Evolutionary conservation across 2,113 vertebrate species (phyloP), one percentile per base, ranked within the genome.

Genomic region (Lampris incognitus): DNA sequence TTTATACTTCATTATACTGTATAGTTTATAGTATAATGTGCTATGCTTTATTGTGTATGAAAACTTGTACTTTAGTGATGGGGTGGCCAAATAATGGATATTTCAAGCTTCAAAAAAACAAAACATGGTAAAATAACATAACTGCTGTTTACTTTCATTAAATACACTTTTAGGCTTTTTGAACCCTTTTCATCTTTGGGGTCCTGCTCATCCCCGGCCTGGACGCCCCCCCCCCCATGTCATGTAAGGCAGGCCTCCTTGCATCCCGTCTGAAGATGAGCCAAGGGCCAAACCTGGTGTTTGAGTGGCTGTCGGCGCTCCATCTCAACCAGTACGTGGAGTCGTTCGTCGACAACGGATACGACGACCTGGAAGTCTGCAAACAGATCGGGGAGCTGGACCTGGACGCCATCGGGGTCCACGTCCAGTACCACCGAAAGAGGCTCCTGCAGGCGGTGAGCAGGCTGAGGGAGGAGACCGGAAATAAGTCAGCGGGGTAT

Each of bases 301-400:
- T 96, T 72, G 96, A 98, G 91, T 99, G 98, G 98, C 95, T 99
- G 67, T 95, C 92, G 57, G 94, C 95, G 84, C 94, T 99, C 69
- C 95, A 97, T 82, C 94, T 99, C 54, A 81, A 94, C 36, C 97
- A 97, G 86, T 99, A 99, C 59, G 94, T 95, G 2, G 97, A 99
- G 87, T 93, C 97, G 1, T 99, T 99, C 88, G 92, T 99, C 51
- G 98, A 99, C 66, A 99, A 99, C 66, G 98, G 97, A 37, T 99
- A 99, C 61, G 98, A 99, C 63, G 98, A 99, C 77, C 82, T 99
- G 93, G 98, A 99, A 87, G 98, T 99, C 4, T 99, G 98, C 83
- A 98, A 98, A 72, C 97, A 99, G 92, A 99, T 99, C 55, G 98
- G 98, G 40, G 95, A 97, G 59, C 96, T 96, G 1, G 98, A 99